These are phyloP conservation scores for Grallaria varia DNA, from an alignment of 2,113 vertebrate species.

Conservation along the genomic window DNA sequence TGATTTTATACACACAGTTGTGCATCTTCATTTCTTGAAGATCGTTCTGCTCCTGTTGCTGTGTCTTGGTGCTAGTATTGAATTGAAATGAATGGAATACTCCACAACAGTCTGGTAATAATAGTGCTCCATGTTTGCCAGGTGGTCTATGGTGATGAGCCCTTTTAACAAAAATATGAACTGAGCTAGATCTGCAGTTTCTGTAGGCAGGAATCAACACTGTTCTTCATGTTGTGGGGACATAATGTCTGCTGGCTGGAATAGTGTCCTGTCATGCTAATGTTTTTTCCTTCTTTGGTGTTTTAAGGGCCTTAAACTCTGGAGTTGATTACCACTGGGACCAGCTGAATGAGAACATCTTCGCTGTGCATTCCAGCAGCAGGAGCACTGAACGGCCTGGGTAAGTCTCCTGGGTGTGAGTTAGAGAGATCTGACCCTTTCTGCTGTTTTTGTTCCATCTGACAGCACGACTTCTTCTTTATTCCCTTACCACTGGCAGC, in stretches of 20 bases:
- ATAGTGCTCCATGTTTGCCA: not conserved
- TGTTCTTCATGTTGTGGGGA: not conserved
- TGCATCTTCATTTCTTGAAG: constrained; percentile 24
- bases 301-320: constrained; percentile 88
- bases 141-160: not conserved
- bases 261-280: not conserved
- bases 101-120: not conserved
- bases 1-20: constrained; percentile 9
- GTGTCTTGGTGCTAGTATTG: not conserved
- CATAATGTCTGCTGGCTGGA: not conserved
- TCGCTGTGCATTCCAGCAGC: constrained; percentile 86
- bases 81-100: not conserved
- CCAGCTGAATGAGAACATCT: constrained; percentile 87
- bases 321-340: constrained; percentile 91
- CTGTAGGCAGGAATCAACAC: not conserved
- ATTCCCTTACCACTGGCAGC: not conserved
- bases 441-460: not conserved
- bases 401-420: constrained; percentile 72
- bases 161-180: not conserved
- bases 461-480: not conserved
- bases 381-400: constrained; percentile 88
- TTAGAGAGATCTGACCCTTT: not conserved
- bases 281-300: constrained; percentile 22
- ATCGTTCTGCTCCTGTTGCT: not conserved
- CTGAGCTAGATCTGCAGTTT: not conserved